Percentiles rank a stretch among this genome's conserved stretches.
Evolutionary conservation across 2,113 vertebrate species (phyloP).

Genomic region (Xyliphius kryptos): DNA sequence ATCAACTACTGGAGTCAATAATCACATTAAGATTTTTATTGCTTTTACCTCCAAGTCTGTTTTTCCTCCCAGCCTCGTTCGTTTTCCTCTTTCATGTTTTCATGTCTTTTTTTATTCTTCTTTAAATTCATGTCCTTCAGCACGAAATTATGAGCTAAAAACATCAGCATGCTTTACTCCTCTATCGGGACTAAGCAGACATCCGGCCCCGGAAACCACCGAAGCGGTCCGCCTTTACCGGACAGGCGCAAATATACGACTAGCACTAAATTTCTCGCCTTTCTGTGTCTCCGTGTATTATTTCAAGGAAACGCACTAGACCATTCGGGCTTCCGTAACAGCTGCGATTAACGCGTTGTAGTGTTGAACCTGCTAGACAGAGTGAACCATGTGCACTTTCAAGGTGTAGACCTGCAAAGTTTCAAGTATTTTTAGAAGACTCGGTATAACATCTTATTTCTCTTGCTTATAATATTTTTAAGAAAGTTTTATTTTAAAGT

Average conservation of each 20-base stretch:
- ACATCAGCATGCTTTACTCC: slow-evolving; percentile 44
- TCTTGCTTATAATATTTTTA: too few relatives aligned
- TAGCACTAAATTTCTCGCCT: background rate
- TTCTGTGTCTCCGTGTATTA: background rate
- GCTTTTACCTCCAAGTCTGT: slow-evolving; percentile 49
- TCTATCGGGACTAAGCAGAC: slow-evolving; percentile 16
- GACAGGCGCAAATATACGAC: slow-evolving; percentile 22
- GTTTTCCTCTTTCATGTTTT: slow-evolving; percentile 20
- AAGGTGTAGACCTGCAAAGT: too few relatives aligned
- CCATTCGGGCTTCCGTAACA: slow-evolving; percentile 3
- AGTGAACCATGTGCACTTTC: too few relatives aligned
- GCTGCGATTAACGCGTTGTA: too few relatives aligned
- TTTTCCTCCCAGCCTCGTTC: slow-evolving; percentile 66
- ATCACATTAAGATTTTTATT: too few relatives aligned
- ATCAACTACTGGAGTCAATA: too few relatives aligned
- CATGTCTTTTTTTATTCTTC: slow-evolving; percentile 29
- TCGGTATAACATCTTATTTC: too few relatives aligned
- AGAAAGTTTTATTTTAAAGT: too few relatives aligned
- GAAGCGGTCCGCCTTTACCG: slow-evolving; percentile 7
- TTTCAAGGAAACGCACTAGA: background rate
- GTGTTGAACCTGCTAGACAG: too few relatives aligned
- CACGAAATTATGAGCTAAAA: slow-evolving; percentile 5
- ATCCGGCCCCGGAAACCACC: slow-evolving; percentile 22
- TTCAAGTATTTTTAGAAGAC: too few relatives aligned
- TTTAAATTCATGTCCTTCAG: background rate